A percentile compares a stretch with the other conserved stretches of the same genome.
Conservation (phyloP, 2,113 vertebrate genomes). For the Callithrix jacchus region DNA sequence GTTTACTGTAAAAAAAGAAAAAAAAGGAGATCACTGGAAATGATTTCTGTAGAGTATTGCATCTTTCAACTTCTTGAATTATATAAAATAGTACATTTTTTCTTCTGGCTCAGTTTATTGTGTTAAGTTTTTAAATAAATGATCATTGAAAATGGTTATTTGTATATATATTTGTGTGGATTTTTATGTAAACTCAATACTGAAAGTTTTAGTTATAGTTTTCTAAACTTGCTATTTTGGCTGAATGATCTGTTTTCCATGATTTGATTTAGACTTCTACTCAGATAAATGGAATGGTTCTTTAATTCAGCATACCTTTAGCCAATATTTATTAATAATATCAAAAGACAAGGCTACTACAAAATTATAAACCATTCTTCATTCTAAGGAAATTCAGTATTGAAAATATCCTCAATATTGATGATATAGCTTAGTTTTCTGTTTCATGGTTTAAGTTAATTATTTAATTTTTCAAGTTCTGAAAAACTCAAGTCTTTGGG, state of each 20-base stretch:
- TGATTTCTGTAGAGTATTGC: neutral
- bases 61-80: neutral
- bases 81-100: neutral
- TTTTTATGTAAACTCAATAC: neutral
- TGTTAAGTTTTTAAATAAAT: slow-evolving; percentile 4
- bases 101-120: neutral
- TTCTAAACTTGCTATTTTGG: neutral
- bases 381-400: neutral
- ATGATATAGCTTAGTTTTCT: neutral
- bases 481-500: neutral
- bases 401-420: neutral
- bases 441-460: neutral
- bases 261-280: slow-evolving; percentile 9
- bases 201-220: neutral
- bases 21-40: neutral
- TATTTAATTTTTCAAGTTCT: neutral
- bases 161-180: neutral
- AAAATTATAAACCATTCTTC: neutral
- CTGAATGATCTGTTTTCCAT: neutral
- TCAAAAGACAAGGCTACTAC: neutral
- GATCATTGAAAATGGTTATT: neutral
- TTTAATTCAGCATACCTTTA: neutral
- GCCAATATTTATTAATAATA: neutral
- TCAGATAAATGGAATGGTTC: neutral
- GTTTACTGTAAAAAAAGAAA: too few relatives aligned